phyloP scores from a whole-genome alignment of 2,797 vertebrate genomes.

The Pseudochromis fuscus region DNA sequence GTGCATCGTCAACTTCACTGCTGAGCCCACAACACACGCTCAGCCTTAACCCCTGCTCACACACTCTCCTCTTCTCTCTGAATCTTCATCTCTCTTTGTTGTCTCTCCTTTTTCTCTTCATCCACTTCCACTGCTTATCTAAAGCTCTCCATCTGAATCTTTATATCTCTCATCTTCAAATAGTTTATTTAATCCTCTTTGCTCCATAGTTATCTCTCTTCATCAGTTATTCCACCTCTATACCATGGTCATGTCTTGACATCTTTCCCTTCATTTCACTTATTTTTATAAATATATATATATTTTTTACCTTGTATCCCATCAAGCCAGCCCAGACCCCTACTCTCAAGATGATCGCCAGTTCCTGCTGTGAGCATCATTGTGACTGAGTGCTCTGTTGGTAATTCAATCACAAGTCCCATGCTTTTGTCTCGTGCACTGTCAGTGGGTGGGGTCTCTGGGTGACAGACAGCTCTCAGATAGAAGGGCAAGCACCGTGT shows the following conservation, averaged over 20 bases:
- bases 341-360: constrained; percentile 6
- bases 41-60: constrained; percentile 65
- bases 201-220: constrained; percentile 23
- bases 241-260: not conserved
- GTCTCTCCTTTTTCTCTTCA: constrained; percentile 31
- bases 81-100: constrained; percentile 47
- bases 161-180: constrained; percentile 16
- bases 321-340: not conserved
- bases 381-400: constrained; percentile 50
- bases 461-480: constrained; percentile 71
- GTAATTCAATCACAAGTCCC: constrained; percentile 47
- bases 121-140: constrained; percentile 40
- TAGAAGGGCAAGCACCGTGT: constrained; percentile 76
- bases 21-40: constrained; percentile 76
- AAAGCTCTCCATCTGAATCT: constrained; percentile 35
- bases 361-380: constrained; percentile 34
- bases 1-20: constrained; percentile 82
- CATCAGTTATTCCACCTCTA: constrained; percentile 10
- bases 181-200: constrained; percentile 24
- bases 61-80: constrained; percentile 50
- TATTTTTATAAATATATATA: not conserved
- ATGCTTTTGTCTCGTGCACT: constrained; percentile 43
- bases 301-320: not conserved
- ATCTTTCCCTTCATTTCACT: constrained; percentile 11
- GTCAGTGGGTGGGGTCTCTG: constrained; percentile 42